Conservation (phyloP, 2,888 invertebrate genomes). For the Phortica okadai region DNA sequence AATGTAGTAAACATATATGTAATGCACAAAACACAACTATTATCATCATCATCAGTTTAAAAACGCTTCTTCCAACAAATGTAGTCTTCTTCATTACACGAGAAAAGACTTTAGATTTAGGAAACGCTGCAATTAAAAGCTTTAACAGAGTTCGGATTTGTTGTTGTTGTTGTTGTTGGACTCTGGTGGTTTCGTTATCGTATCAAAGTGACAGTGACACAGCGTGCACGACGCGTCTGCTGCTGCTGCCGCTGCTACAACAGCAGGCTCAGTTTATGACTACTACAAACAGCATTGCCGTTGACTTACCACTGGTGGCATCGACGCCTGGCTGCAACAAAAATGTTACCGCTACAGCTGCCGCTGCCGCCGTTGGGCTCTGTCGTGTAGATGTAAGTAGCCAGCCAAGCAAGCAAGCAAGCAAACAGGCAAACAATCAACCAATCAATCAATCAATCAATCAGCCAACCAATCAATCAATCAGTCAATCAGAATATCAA, state of each 20-base stretch:
- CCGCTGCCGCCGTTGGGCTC: constrained; percentile 65
- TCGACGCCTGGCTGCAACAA: constrained; percentile 57
- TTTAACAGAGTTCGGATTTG: neutral
- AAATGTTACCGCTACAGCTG: constrained; percentile 35
- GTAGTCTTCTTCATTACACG: neutral
- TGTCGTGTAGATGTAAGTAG: constrained; percentile 74
- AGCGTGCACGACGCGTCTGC: neutral
- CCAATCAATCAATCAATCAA: neutral
- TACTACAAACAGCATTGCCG: constrained; percentile 68
- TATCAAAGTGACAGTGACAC: neutral
- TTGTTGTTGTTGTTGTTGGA: neutral
- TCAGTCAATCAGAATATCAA: neutral
- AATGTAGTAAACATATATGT: neutral
- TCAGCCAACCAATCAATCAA: constrained; percentile 39
- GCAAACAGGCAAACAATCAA: neutral
- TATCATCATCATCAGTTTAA: neutral
- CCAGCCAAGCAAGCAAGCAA: constrained; percentile 35
- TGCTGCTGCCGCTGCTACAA: constrained; percentile 37
- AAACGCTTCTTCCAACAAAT: neutral
- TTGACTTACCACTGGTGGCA: constrained; percentile 65
- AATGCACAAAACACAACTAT: neutral
- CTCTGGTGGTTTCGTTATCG: neutral
- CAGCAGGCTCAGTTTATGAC: constrained; percentile 54
- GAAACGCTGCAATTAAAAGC: neutral
- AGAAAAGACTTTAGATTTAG: neutral